phyloP scores from a whole-genome alignment of 2,888 invertebrate species.

The Darwinula stevensoni region DNA sequence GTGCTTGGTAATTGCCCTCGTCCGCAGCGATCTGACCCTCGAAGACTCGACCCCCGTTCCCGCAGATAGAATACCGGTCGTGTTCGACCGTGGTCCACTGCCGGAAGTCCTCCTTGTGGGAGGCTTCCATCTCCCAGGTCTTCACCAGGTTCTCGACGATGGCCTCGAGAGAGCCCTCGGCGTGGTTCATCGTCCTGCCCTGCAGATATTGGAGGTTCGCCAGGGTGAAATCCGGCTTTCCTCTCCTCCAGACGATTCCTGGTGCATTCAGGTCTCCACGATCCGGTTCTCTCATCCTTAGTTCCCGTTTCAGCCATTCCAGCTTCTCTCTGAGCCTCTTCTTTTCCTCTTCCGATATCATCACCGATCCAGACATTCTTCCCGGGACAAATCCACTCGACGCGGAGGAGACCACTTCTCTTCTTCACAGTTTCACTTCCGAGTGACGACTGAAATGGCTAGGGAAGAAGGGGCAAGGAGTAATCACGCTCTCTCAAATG shows the following conservation, averaged over 20 bases:
- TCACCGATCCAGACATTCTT: too few species aligned
- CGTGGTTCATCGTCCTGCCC: conserved; percentile 11
- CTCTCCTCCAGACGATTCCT: conserved; percentile 8
- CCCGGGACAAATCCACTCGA: too few species aligned
- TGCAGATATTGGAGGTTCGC: conserved; percentile 12
- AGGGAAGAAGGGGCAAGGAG: too few species aligned
- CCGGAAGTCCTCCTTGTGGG: conserved; percentile 12
- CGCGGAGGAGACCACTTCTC: too few species aligned
- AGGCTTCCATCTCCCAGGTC: conserved; percentile 15
- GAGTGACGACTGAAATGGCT: too few species aligned
- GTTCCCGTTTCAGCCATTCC: too few species aligned
- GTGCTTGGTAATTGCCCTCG: conserved; percentile 13
- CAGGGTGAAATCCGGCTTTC: conserved; percentile 11
- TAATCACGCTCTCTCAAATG: too few species aligned
- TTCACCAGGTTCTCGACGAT: conserved; percentile 15
- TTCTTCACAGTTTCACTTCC: too few species aligned
- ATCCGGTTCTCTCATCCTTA: too few species aligned
- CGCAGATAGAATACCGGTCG: conserved; percentile 6
- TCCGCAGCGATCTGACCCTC: conserved; percentile 4
- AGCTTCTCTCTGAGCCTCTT: too few species aligned
- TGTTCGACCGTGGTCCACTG: conserved; percentile 9
- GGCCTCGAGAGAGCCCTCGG: conserved; percentile 13
- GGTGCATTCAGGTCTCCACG: too few species aligned
- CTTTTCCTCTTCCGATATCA: too few species aligned
- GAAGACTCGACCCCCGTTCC: conserved; percentile 8